These are phyloP conservation scores for Ashinkailepas kermadecensis DNA, from an alignment of 2,888 invertebrate genomes.

Conservation along the genomic window DNA sequence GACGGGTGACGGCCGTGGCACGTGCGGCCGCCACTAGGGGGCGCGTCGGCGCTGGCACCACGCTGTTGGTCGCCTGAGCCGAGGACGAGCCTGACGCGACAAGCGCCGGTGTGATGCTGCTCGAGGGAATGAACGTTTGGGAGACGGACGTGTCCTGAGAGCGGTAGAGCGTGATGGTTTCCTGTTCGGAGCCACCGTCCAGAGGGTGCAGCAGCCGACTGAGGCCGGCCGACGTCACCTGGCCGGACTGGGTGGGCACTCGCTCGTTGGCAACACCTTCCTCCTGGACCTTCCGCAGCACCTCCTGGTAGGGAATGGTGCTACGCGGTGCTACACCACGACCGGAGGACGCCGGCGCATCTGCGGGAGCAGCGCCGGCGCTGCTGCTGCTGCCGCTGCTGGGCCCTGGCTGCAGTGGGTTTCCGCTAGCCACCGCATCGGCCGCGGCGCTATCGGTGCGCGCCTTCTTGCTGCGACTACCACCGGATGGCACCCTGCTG, in stretches of 20 bases:
- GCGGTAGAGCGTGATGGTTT: conserved; percentile 22
- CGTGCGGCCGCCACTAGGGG: not conserved
- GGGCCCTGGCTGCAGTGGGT: not conserved
- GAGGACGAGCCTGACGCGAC: not conserved
- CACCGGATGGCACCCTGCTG: not conserved
- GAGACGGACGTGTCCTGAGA: conserved; percentile 21
- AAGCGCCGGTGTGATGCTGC: not conserved
- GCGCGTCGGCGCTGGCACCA: not conserved
- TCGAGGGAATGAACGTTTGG: conserved; percentile 8
- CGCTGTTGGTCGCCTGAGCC: not conserved
- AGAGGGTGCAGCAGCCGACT: conserved; percentile 11
- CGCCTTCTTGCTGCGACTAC: not conserved
- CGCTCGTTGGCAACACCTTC: not conserved
- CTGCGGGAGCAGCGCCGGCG: not conserved
- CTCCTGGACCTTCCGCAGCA: conserved; percentile 12
- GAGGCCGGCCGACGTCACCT: conserved; percentile 1
- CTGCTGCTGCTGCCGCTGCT: not conserved
- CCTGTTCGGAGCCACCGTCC: conserved; percentile 2
- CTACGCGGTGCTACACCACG: not conserved
- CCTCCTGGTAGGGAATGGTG: conserved; percentile 20
- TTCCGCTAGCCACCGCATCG: not conserved
- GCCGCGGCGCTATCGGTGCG: not conserved
- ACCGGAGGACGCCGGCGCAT: not conserved
- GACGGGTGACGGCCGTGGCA: not conserved
- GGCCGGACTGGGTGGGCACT: not conserved